A percentile compares a stretch with the other conserved stretches of the same genome.
Conservation (phyloP, 2,888 invertebrate genomes). For the Bembecia ichneumoniformis region DNA sequence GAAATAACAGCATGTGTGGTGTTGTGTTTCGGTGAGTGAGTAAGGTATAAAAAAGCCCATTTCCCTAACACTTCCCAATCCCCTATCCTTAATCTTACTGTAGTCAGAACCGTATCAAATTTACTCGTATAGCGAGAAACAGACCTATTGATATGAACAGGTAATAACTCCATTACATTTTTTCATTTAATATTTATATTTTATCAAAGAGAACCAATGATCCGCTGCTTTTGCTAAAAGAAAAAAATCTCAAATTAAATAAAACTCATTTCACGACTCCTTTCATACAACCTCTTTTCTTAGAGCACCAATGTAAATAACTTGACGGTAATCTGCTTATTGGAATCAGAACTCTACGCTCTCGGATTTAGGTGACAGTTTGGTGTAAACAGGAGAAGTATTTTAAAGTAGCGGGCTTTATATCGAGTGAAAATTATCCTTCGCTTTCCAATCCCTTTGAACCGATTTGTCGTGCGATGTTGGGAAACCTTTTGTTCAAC, state of each 20-base stretch:
- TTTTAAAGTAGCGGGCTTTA: constrained; percentile 40
- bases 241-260: constrained; percentile 44
- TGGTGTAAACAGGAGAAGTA: neutral
- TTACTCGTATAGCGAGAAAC: too few relatives aligned
- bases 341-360: neutral
- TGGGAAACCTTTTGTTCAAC: constrained; percentile 46
- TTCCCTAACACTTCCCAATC: too few relatives aligned
- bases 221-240: constrained; percentile 20
- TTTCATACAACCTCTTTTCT: constrained; percentile 46
- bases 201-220: constrained; percentile 21
- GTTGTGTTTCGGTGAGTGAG: too few relatives aligned
- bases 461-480: constrained; percentile 41
- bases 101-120: too few relatives aligned
- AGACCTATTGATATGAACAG: too few relatives aligned
- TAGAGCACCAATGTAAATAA: constrained; percentile 45
- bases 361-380: neutral
- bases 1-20: too few relatives aligned
- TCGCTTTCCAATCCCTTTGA: constrained; percentile 41
- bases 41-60: too few relatives aligned
- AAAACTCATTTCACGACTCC: constrained; percentile 50
- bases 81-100: too few relatives aligned
- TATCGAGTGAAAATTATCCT: constrained; percentile 56
- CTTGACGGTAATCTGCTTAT: constrained; percentile 9
- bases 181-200: too few relatives aligned
- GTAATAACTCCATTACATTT: too few relatives aligned